Base-by-base conservation (phyloP, 2,797 vertebrate genomes). In the Apodemus agrarius region DNA sequence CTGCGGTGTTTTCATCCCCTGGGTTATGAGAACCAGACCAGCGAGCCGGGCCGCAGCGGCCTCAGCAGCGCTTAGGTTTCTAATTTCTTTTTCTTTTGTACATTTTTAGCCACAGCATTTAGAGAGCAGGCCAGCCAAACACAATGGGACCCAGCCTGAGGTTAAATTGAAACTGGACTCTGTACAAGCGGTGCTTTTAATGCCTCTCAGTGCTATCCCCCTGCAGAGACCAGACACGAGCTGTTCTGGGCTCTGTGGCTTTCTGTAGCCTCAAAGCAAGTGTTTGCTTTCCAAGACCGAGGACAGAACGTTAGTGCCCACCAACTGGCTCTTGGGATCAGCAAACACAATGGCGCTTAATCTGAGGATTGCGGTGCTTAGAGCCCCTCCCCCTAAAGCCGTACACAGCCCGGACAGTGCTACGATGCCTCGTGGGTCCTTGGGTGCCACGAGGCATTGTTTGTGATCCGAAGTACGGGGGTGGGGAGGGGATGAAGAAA, bases 191-290 rank as follows among this genome's bases (percentile, higher is more conserved):
- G 12, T 22, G 86, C 19, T 54, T 87, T 90, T 63, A 34, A 46
- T 61, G 80, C 74, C 31, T 63, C 94, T 34, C 79, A 90, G 37
- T 90, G 82, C 52, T 67, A 76, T 87, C 72, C 63, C 26, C 69
- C 69, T 26, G 63, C 13, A n/a, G 87, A 13, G 87, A 78, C 79
- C 81, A 93, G 80, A 89, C 63, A 12, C 49, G n/a, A 0, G 21
- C 24, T n/a, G 13, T 59, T 54, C 43, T 4, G 57, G 61, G 59
- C 24, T 0, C 72, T 65, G 91, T 7, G 31, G 3, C 16, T 83
- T 59, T 14, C 63, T 57, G 80, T 49, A 2, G n/a, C 69, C 31
- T 87, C 85, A 75, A 63, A 54, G 63, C 22, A 74, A 72, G 19
- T 4, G 74, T 65, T 83, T 80, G 76, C n/a, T 59, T 80, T 81